These are phyloP conservation scores for Phalacrocorax pelagicus DNA, from an alignment of 2,113 vertebrate species.

Conservation along the genomic window DNA sequence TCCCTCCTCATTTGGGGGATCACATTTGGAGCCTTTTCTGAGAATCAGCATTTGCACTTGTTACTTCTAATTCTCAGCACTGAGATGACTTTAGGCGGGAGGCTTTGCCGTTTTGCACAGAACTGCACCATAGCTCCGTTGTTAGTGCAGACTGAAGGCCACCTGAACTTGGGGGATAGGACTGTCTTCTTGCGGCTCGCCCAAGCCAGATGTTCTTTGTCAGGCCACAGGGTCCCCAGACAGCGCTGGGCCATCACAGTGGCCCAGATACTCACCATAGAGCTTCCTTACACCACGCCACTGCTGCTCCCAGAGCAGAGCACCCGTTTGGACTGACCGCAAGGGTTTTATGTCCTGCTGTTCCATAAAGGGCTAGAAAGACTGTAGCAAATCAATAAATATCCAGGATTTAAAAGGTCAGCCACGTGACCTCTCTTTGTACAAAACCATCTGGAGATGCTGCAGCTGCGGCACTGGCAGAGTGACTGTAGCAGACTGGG, in stretches of 20 bases:
- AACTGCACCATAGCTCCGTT: neutral
- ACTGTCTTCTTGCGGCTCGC: neutral
- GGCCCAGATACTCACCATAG: neutral
- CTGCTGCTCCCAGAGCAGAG: neutral
- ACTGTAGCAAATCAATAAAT: neutral
- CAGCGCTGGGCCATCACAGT: neutral
- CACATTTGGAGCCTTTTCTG: neutral
- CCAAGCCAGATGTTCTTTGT: neutral
- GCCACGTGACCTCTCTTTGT: neutral
- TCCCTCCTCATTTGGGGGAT: neutral
- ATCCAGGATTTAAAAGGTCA: neutral
- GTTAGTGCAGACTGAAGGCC: neutral
- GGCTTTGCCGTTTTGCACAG: neutral
- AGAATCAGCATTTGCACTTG: neutral
- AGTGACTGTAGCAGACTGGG: fast-evolving
- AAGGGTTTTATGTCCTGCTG: neutral
- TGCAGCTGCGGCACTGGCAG: neutral
- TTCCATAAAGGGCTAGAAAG: neutral
- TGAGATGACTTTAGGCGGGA: neutral
- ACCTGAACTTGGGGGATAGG: neutral
- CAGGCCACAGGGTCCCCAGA: neutral
- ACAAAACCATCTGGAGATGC: neutral
- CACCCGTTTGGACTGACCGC: neutral
- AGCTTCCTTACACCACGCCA: neutral
- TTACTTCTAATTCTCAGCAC: neutral